Evolutionary conservation across 2,888 invertebrate species (phyloP).

Genomic region (Caenorhabditis sp.): DNA sequence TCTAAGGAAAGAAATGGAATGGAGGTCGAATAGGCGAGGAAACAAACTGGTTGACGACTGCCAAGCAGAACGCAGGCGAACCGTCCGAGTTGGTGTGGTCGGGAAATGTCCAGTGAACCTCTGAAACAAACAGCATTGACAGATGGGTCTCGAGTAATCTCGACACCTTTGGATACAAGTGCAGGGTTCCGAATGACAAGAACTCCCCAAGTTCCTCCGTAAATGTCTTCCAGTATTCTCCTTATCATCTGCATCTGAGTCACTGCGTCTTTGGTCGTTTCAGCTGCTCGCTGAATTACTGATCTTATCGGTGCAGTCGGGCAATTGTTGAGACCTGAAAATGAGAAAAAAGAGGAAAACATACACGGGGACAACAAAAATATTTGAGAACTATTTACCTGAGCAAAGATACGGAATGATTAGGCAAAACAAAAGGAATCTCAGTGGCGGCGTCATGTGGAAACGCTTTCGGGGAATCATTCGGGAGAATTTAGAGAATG

Average conservation of each 20-base stretch:
- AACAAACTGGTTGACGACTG: constrained; percentile 70
- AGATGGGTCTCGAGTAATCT: neutral
- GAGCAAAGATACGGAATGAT: constrained; percentile 16
- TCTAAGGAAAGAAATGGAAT: constrained; percentile 34
- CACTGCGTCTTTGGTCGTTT: constrained; percentile 71
- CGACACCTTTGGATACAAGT: constrained; percentile 77
- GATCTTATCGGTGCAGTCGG: constrained; percentile 76
- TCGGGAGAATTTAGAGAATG: neutral
- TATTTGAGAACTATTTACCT: constrained; percentile 25
- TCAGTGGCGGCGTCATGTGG: neutral
- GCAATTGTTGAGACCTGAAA: constrained; percentile 79
- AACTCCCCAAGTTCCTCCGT: constrained; percentile 83
- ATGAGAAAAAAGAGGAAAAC: neutral
- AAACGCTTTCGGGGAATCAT: neutral
- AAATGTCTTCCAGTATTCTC: constrained; percentile 81
- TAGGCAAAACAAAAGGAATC: constrained; percentile 12
- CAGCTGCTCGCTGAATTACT: constrained; percentile 76
- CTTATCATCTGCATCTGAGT: constrained; percentile 81
- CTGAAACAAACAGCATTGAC: constrained; percentile 31
- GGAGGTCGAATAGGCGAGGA: neutral
- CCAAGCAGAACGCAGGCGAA: constrained; percentile 80
- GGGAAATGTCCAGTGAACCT: constrained; percentile 83
- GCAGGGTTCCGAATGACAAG: constrained; percentile 78
- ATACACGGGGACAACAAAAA: neutral
- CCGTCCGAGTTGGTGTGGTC: constrained; percentile 79